A percentile compares a stretch with the other conserved stretches of the same genome.
These are phyloP conservation scores for Chaunax sp. DNA, from an alignment of 2,797 vertebrate genomes.

Conservation along the genomic window DNA sequence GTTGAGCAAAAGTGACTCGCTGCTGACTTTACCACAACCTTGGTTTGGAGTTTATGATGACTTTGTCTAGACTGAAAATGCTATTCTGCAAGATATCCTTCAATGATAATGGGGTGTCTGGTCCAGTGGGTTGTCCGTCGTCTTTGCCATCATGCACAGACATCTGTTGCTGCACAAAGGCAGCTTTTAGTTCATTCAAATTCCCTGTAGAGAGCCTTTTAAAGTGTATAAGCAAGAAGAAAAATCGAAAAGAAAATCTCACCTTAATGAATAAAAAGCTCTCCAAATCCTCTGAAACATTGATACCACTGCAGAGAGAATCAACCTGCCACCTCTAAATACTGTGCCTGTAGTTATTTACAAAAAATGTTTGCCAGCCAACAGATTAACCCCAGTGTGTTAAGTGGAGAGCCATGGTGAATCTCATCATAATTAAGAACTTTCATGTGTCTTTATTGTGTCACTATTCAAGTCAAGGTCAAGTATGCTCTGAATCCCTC, in stretches of 20 bases:
- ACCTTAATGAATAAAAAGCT: constrained; percentile 43
- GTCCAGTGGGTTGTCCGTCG: constrained; percentile 33
- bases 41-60: constrained; percentile 69
- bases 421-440: constrained; percentile 35
- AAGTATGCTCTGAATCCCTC: constrained; percentile 39
- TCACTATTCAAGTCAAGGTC: constrained; percentile 56
- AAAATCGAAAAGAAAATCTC: constrained; percentile 41
- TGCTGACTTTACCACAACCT: constrained; percentile 71
- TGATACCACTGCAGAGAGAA: constrained; percentile 28
- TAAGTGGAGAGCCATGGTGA: constrained; percentile 32
- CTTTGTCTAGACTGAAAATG: constrained; percentile 63
- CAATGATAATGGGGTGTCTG: constrained; percentile 60
- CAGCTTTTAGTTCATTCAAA: constrained; percentile 57
- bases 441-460: constrained; percentile 41
- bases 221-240: constrained; percentile 31
- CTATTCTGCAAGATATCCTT: constrained; percentile 66
- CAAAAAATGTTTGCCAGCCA: constrained; percentile 42
- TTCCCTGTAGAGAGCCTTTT: constrained; percentile 47
- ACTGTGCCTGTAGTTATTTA: too few species aligned
- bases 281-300: constrained; percentile 40
- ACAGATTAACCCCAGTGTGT: constrained; percentile 53
- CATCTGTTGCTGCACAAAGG: constrained; percentile 62
- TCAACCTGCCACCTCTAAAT: constrained; percentile 10
- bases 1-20: constrained; percentile 50
- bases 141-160: not conserved